A percentile compares a stretch with the other conserved stretches of the same genome.
These are phyloP conservation scores for Leuctra nigra DNA, from an alignment of 2,888 invertebrate genomes.

Conservation along the genomic window DNA sequence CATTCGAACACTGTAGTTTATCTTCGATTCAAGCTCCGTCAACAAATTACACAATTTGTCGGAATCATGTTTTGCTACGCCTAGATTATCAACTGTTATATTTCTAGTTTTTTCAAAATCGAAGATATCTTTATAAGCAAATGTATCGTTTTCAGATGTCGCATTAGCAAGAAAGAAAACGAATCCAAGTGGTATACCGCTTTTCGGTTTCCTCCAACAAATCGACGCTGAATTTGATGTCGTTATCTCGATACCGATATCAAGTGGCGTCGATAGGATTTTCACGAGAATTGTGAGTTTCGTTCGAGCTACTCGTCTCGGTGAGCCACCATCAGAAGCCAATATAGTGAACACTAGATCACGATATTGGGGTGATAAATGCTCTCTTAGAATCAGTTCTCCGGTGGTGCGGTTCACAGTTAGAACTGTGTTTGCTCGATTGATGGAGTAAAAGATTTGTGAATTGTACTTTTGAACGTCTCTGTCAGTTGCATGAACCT, in stretches of 20 bases:
- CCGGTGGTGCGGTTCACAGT: conserved; percentile 19
- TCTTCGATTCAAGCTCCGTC: neutral
- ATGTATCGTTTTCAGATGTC: neutral
- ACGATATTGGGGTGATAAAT: neutral
- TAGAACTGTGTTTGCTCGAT: conserved; percentile 13
- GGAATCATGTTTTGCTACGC: neutral
- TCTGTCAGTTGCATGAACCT: conserved; percentile 19
- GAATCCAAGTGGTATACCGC: conserved; percentile 19
- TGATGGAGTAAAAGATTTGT: conserved; percentile 22
- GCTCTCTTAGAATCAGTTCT: conserved; percentile 14
- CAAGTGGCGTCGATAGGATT: conserved; percentile 17
- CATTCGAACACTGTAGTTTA: conserved; percentile 9
- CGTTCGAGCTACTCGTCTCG: conserved; percentile 5
- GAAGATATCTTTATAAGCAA: neutral
- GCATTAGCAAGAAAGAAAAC: neutral
- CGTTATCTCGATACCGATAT: conserved; percentile 1
- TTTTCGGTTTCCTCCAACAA: conserved; percentile 11
- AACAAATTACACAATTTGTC: conserved; percentile 10
- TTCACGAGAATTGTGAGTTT: conserved; percentile 21
- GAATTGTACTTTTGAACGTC: conserved; percentile 22
- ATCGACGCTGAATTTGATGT: conserved; percentile 3
- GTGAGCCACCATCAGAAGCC: conserved; percentile 25
- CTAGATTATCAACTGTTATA: neutral
- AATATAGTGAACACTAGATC: conserved; percentile 13
- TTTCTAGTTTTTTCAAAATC: neutral